A percentile compares a stretch with the other conserved stretches of the same genome.
These are phyloP conservation scores for Stictonetta naevosa DNA, from an alignment of 2,113 vertebrate genomes.

Conservation along the genomic window DNA sequence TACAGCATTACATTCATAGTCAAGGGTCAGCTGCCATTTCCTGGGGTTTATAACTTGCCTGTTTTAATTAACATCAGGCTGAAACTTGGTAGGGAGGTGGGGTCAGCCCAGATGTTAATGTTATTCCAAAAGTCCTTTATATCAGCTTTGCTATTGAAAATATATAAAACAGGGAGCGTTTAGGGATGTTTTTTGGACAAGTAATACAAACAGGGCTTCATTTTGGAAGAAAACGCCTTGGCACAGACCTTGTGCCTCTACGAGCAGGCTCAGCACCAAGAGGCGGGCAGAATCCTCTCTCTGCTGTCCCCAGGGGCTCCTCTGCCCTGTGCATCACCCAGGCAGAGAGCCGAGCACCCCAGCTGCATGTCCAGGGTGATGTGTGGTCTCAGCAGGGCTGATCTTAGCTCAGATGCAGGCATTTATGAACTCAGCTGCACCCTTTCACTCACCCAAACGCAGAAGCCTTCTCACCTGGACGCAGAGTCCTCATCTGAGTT, in stretches of 20 bases:
- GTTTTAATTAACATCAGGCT: conserved; percentile 86
- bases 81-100: conserved; percentile 78
- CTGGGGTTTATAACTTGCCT: conserved; percentile 87
- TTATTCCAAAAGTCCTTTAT: conserved; percentile 81
- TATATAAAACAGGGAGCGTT: conserved; percentile 35
- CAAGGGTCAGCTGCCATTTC: conserved; percentile 86
- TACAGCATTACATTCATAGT: conserved; percentile 82
- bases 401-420: background rate
- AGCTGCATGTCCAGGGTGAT: background rate
- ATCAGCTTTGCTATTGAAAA: conserved; percentile 75
- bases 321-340: background rate
- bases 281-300: background rate
- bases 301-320: background rate
- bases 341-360: background rate
- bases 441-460: background rate
- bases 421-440: background rate
- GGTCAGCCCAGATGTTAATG: conserved; percentile 83
- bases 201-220: background rate
- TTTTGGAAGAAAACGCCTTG: background rate
- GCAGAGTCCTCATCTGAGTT: background rate
- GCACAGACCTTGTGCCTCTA: background rate
- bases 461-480: background rate
- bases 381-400: background rate
- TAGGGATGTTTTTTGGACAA: conserved; percentile 19
- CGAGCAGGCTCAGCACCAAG: fast-evolving